Evolutionary conservation across 1,140 invertebrate genomes (phyloP).

Genomic region (Heliconius himera): DNA sequence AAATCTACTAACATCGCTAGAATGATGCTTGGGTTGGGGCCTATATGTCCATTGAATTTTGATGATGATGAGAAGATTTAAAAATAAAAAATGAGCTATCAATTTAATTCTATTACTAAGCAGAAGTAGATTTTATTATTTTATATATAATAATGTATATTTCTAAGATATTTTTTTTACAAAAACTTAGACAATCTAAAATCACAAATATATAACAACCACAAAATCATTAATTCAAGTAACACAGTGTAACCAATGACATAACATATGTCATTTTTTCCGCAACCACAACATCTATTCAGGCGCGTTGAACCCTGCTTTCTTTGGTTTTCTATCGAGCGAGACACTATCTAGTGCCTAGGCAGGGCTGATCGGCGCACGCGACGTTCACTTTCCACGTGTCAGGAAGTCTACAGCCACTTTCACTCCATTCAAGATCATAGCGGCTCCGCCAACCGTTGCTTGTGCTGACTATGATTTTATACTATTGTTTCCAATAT

Average conservation of each 20-base stretch:
- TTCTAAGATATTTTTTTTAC: not conserved
- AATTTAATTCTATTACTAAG: too few species aligned
- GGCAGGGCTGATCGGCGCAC: conserved; percentile 60
- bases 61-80: too few species aligned
- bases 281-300: conserved; percentile 26
- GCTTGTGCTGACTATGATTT: conserved; percentile 57
- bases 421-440: conserved; percentile 80
- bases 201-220: conserved; percentile 16
- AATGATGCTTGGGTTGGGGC: too few species aligned
- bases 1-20: too few species aligned
- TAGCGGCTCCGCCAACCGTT: conserved; percentile 58
- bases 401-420: conserved; percentile 73
- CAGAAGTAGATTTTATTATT: too few species aligned
- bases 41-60: too few species aligned
- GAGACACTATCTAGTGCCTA: conserved; percentile 66
- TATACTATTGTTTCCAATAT: conserved; percentile 54
- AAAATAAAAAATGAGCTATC: too few species aligned
- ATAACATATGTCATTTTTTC: conserved; percentile 28
- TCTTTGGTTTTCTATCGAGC: conserved; percentile 66
- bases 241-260: conserved; percentile 17
- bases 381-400: conserved; percentile 73
- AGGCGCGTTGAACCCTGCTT: conserved; percentile 57
- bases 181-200: conserved; percentile 6
- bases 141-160: not conserved
- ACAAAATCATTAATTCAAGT: conserved; percentile 23